Evolutionary conservation across 2,113 vertebrate species (phyloP).

Genomic region (Melanerpes aurifrons): DNA sequence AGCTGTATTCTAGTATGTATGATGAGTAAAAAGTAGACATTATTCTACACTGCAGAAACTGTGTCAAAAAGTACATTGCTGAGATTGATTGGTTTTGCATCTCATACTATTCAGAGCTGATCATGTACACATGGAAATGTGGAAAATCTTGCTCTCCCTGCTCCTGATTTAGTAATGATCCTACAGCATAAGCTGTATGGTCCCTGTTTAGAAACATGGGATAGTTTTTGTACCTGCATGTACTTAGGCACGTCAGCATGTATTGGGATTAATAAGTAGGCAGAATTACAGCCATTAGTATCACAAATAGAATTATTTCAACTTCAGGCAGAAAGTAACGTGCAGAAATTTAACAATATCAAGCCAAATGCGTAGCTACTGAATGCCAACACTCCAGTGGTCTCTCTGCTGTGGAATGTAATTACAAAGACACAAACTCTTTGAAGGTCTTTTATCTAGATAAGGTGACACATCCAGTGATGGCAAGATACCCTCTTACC

Average conservation of each 20-base stretch:
- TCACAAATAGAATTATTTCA: not conserved
- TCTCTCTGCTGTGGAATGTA: not conserved
- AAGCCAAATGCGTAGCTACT: not conserved
- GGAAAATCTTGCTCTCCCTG: not conserved
- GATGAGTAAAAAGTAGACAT: not conserved
- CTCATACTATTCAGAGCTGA: not conserved
- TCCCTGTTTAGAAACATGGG: not conserved
- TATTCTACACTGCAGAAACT: not conserved
- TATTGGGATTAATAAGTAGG: not conserved
- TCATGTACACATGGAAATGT: rapidly evolving
- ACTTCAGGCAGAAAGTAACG: not conserved
- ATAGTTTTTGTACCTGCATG: not conserved
- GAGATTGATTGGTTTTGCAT: not conserved
- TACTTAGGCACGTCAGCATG: not conserved
- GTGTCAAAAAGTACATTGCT: not conserved
- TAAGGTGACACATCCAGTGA: not conserved
- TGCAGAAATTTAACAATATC: not conserved
- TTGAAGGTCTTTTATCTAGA: not conserved
- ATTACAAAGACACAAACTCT: not conserved
- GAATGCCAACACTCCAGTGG: not conserved
- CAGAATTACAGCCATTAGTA: slow-evolving; percentile 47
- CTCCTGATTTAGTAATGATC: not conserved
- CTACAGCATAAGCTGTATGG: rapidly evolving
- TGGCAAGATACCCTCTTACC: not conserved
- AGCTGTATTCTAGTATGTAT: not conserved